Conservation (phyloP, 92 coral and sea anemone genomes). For the Phenganax marumi region DNA sequence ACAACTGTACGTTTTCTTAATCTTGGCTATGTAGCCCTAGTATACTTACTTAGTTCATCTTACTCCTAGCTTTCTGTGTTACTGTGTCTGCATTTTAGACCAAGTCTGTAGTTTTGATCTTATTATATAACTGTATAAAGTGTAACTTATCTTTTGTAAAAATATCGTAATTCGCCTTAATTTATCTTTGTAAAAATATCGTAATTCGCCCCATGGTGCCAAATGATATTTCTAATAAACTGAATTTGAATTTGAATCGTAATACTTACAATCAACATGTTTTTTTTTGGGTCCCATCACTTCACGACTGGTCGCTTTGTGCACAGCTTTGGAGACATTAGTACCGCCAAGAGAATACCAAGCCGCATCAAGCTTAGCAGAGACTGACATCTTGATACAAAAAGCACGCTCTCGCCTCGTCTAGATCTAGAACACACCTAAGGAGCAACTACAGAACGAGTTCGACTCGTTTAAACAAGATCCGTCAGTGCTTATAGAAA, state of each 20-base stretch:
- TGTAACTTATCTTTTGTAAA: too few relatives aligned
- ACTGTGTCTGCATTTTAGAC: too few relatives aligned
- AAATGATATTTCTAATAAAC: too few relatives aligned
- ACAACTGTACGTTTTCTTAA: too few relatives aligned
- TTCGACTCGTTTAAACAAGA: not conserved
- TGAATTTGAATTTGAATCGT: not conserved
- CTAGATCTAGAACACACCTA: not conserved
- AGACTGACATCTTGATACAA: constrained; percentile 51
- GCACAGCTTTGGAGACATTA: constrained; percentile 74
- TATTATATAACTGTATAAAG: too few relatives aligned
- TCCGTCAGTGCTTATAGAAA: not conserved
- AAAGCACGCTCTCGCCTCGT: not conserved
- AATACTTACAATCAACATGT: constrained; percentile 88
- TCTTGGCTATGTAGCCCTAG: too few relatives aligned
- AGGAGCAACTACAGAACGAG: not conserved
- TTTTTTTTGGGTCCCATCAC: constrained; percentile 98
- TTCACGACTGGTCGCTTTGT: constrained; percentile 97
- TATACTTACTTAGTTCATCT: too few relatives aligned
- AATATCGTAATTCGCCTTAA: too few relatives aligned
- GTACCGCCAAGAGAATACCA: constrained; percentile 90
- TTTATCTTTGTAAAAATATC: too few relatives aligned
- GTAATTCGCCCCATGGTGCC: too few relatives aligned
- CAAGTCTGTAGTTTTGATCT: too few relatives aligned
- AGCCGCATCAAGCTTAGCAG: constrained; percentile 92
- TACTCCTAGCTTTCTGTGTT: too few relatives aligned